Percentiles rank a stretch among this genome's conserved stretches.
phyloP scores from a whole-genome alignment of 2,797 vertebrate species.

The Chaetophractus vellerosus region DNA sequence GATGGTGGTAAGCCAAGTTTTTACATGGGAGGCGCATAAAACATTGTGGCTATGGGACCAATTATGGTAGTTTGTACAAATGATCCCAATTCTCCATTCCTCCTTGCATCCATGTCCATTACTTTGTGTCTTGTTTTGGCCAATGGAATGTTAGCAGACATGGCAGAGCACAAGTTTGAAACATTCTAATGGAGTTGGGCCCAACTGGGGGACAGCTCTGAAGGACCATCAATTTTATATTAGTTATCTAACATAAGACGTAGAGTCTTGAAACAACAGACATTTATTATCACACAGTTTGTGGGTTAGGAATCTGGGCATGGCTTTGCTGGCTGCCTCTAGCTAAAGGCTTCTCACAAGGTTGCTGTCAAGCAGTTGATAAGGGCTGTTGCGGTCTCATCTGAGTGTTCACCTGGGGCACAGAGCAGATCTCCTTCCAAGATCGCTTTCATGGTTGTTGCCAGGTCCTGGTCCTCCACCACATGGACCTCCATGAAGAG shows the following conservation, averaged over 20 bases:
- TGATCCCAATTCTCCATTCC: background rate
- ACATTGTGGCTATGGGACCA: background rate
- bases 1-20: background rate
- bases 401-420: background rate
- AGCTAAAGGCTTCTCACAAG: no score
- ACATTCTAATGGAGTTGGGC: background rate
- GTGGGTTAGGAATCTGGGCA: no score
- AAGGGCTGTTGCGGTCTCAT: background rate
- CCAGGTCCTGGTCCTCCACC: background rate
- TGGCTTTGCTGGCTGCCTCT: no score
- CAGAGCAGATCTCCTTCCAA: background rate
- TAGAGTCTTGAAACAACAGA: background rate
- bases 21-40: background rate
- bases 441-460: background rate
- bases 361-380: no score
- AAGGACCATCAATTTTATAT: background rate
- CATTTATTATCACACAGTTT: no score
- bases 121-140: background rate
- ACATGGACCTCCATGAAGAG: background rate
- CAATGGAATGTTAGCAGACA: background rate
- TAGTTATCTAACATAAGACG: background rate
- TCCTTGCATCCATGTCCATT: background rate
- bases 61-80: background rate
- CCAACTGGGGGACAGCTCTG: background rate
- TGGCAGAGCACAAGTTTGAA: background rate